Percentiles rank a stretch among this genome's conserved stretches.
phyloP scores from a whole-genome alignment of 2,113 vertebrate species.

The Pangasianodon gigas region DNA sequence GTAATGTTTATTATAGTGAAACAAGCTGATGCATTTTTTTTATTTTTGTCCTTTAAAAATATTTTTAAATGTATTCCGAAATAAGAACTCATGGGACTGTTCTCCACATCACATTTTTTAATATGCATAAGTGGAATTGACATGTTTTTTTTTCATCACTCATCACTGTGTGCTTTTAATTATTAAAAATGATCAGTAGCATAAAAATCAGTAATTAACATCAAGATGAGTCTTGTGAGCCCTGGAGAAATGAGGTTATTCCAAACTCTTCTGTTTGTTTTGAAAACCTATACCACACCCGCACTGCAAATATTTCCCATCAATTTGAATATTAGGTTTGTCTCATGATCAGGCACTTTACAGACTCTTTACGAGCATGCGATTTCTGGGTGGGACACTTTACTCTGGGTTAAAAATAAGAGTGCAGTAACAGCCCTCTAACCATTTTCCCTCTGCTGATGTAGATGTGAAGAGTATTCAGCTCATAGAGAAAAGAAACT shows the following conservation, averaged over 20 bases:
- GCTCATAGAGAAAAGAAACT: not conserved
- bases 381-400: conserved; percentile 25
- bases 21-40: not conserved
- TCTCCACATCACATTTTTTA: not conserved
- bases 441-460: conserved; percentile 15
- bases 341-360: conserved; percentile 8
- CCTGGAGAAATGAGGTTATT: conserved; percentile 38
- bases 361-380: not conserved
- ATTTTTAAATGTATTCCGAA: not conserved
- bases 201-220: conserved; percentile 26
- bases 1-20: not conserved
- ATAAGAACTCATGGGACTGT: not conserved
- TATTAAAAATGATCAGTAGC: conserved; percentile 26
- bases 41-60: not conserved
- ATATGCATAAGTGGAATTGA: not conserved
- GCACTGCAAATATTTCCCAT: conserved; percentile 35
- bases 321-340: conserved; percentile 39
- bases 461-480: conserved; percentile 45
- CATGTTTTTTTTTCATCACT: not conserved
- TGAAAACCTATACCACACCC: conserved; percentile 45
- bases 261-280: conserved; percentile 50
- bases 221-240: conserved; percentile 33
- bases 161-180: conserved; percentile 16
- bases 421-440: conserved; percentile 12
- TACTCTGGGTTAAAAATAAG: conserved; percentile 10